phyloP scores from a whole-genome alignment of 2,113 vertebrate genomes.

The Tinamus guttatus region DNA sequence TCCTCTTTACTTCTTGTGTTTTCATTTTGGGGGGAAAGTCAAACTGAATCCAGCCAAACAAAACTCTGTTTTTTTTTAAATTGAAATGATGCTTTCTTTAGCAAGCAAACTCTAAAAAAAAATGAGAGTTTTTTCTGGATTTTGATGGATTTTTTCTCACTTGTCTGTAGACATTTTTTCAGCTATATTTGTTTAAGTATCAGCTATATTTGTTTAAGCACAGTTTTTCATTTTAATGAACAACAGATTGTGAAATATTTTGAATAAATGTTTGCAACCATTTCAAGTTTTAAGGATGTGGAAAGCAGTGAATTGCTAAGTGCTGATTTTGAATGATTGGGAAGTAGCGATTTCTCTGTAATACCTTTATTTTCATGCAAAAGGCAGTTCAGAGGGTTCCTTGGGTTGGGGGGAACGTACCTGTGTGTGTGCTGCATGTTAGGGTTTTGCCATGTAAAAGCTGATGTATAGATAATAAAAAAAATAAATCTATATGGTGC shows the following conservation, averaged over 20 bases:
- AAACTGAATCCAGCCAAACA: not conserved
- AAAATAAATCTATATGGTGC: not conserved
- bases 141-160: not conserved
- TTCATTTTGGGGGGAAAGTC: not conserved
- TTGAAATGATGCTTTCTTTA: not conserved
- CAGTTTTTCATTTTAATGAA: not conserved
- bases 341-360: not conserved
- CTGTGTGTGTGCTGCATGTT: accelerated
- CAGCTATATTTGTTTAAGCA: not conserved
- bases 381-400: not conserved
- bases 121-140: too few relatives aligned
- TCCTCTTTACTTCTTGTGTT: not conserved
- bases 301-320: not conserved
- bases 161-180: not conserved
- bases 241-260: not conserved
- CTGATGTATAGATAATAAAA: not conserved
- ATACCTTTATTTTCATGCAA: not conserved
- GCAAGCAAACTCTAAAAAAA: not conserved
- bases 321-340: not conserved
- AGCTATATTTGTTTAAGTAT: not conserved
- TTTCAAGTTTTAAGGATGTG: not conserved
- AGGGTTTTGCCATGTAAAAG: not conserved
- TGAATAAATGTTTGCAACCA: not conserved
- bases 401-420: not conserved
- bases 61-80: not conserved